phyloP scores from a whole-genome alignment of 2,888 invertebrate genomes.

The Rhagonycha lutea region DNA sequence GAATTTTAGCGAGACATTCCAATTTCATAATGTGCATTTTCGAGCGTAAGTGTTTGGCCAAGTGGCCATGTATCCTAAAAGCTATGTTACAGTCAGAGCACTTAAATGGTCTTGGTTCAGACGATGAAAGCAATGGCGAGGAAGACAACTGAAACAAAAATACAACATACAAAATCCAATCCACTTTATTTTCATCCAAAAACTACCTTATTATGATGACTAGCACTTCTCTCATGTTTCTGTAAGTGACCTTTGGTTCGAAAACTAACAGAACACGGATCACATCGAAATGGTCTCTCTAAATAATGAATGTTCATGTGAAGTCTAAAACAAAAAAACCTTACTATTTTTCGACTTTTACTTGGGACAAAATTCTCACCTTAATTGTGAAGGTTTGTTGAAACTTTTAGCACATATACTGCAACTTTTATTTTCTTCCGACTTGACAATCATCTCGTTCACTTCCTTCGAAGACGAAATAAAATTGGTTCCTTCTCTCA shows the following conservation, averaged over 20 bases:
- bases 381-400: slow-evolving; percentile 86
- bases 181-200: background rate
- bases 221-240: slow-evolving; percentile 90
- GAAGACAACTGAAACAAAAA: slow-evolving; percentile 49
- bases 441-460: slow-evolving; percentile 53
- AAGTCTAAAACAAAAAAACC: slow-evolving; percentile 54
- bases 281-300: slow-evolving; percentile 89
- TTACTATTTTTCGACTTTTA: background rate
- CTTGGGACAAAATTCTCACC: slow-evolving; percentile 46
- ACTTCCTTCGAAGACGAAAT: slow-evolving; percentile 45
- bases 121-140: slow-evolving; percentile 73
- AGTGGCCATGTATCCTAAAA: slow-evolving; percentile 94
- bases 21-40: slow-evolving; percentile 95
- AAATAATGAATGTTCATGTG: slow-evolving; percentile 96
- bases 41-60: slow-evolving; percentile 94
- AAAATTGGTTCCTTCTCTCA: slow-evolving; percentile 37
- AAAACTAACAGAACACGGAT: slow-evolving; percentile 90
- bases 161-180: background rate
- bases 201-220: slow-evolving; percentile 86
- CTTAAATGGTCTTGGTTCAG: slow-evolving; percentile 94
- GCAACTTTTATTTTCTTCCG: slow-evolving; percentile 55
- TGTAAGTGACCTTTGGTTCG: slow-evolving; percentile 88
- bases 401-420: slow-evolving; percentile 88
- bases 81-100: slow-evolving; percentile 96
- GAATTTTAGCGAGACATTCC: slow-evolving; percentile 89